phyloP scores from a whole-genome alignment of 2,113 vertebrate species.

The Mobula birostris region DNA sequence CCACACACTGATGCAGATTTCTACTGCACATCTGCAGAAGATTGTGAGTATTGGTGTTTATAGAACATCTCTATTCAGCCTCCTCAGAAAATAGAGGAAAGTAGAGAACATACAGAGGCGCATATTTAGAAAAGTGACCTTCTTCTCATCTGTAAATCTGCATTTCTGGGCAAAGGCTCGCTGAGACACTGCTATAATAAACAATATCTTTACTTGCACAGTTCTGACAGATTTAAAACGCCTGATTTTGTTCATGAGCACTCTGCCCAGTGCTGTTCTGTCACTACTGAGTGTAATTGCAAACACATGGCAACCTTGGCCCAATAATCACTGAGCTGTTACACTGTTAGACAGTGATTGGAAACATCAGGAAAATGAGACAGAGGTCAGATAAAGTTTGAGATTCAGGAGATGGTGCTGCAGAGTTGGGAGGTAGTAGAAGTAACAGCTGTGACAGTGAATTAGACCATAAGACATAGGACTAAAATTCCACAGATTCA shows the following conservation, averaged over 20 bases:
- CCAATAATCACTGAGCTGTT: background rate
- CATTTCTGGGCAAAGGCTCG: background rate
- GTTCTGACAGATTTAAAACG: too few relatives aligned
- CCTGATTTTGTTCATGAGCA: background rate
- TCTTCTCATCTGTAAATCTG: background rate
- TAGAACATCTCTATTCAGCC: too few relatives aligned
- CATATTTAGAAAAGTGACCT: background rate
- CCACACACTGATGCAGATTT: too few relatives aligned
- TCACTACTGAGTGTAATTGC: background rate
- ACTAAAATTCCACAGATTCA: too few relatives aligned
- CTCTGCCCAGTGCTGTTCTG: background rate
- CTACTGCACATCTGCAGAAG: too few relatives aligned
- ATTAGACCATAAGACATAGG: too few relatives aligned
- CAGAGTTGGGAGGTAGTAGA: background rate
- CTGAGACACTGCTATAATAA: background rate
- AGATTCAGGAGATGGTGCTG: background rate
- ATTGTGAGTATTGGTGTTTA: too few relatives aligned
- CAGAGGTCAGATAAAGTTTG: conserved; percentile 22
- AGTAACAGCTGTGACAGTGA: background rate
- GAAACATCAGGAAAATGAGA: background rate
- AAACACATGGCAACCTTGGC: background rate
- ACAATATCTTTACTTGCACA: background rate
- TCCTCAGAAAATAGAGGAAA: too few relatives aligned
- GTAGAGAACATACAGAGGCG: background rate
- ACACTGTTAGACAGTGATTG: background rate